phyloP scores from a whole-genome alignment of 2,797 vertebrate genomes.

The Micromesistius poutassou region DNA sequence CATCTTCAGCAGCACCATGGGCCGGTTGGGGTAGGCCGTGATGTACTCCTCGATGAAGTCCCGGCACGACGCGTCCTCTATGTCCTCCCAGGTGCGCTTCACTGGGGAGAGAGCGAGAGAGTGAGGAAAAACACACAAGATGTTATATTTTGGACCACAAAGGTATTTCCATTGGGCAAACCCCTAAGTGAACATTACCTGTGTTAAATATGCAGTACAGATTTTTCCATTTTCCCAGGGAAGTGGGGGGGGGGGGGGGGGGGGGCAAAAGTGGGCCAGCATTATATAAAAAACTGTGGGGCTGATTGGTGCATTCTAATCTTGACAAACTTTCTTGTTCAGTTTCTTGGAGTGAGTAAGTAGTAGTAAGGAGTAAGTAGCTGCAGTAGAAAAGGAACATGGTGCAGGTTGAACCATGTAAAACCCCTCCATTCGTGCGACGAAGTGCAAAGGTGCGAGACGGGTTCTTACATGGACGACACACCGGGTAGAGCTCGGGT shows the following conservation, averaged over 20 bases:
- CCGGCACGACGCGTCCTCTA: slow-evolving; percentile 90
- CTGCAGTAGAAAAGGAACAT: background rate
- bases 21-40: slow-evolving; percentile 93
- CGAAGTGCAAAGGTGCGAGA: background rate
- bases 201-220: background rate
- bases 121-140: background rate
- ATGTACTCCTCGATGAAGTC: slow-evolving; percentile 98
- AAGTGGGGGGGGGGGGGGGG: no score
- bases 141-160: background rate
- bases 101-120: slow-evolving; percentile 67
- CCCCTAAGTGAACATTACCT: background rate
- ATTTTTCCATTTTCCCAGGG: no score
- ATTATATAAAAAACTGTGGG: background rate
- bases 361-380: no score
- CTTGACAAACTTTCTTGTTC: background rate
- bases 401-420: background rate
- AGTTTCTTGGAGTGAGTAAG: no score
- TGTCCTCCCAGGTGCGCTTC: slow-evolving; percentile 91
- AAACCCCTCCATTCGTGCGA: background rate
- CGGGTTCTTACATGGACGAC: slow-evolving; percentile 81
- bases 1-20: slow-evolving; percentile 97
- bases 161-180: background rate
- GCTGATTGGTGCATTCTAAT: background rate
- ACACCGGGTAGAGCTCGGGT: slow-evolving; percentile 89
- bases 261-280: background rate